These are phyloP conservation scores for Camponotus floridanus DNA, from an alignment of 1,140 invertebrate genomes.

Conservation along the genomic window DNA sequence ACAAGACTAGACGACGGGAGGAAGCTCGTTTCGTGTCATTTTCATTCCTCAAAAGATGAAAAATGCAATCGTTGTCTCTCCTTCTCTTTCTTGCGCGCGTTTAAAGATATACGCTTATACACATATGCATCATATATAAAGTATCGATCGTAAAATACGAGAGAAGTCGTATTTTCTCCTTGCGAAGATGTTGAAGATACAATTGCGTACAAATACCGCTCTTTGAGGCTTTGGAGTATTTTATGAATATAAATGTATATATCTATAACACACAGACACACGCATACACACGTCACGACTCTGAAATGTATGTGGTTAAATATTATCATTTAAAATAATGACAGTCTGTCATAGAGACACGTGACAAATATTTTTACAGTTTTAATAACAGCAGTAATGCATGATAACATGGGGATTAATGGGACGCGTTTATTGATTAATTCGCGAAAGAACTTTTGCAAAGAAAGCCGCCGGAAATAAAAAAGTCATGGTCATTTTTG, in stretches of 20 bases:
- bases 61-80: background rate
- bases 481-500: constrained; percentile 8
- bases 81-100: background rate
- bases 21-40: background rate
- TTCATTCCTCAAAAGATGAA: background rate
- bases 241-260: background rate
- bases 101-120: background rate
- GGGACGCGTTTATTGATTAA: background rate
- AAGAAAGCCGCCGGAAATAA: background rate
- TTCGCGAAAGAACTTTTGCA: background rate
- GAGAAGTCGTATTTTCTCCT: constrained; percentile 7
- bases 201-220: constrained; percentile 19
- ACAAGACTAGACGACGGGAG: background rate
- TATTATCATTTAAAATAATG: background rate
- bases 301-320: background rate
- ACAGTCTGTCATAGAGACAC: background rate
- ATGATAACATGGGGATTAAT: background rate
- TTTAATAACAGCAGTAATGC: background rate
- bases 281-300: no score
- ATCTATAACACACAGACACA: background rate
- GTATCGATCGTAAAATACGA: constrained; percentile 52
- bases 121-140: background rate
- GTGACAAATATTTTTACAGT: background rate
- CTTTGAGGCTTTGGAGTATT: background rate
- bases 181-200: background rate